Evolutionary conservation across 2,888 invertebrate genomes (phyloP), one percentile per base, ranked within the genome.

Genomic region (Drosophila neutralis): DNA sequence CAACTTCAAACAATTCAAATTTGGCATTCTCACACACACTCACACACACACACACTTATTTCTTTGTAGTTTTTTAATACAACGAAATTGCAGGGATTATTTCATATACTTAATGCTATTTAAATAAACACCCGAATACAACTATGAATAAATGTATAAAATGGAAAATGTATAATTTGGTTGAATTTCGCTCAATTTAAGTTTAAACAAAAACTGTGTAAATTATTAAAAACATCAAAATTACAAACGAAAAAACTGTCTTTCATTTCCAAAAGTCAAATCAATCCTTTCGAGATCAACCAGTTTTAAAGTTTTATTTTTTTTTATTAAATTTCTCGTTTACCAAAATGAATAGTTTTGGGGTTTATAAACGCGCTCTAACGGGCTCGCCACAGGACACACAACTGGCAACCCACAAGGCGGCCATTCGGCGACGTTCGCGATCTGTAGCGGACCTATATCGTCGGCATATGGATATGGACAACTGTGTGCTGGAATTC

Each of bases 41-140:
- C 76, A 74, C 58, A 71, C 58, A 69, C 57, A 52, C 33, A 72
- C 51, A 61, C 51, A 61, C 38, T 64, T 63, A 63, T 73, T 74
- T 78, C 73, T 74, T 80, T 78, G 72, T 87, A 80, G 83, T 74
- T 80, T 76, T 80, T 76, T 74, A 74, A 76, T 70, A 78, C 61
- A 76, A 89, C 84, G 82, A 92, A 92, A 92, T 92, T 92, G 92
- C 92, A 92, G 92, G 92, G 90, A 92, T 86, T 83, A 89, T 90
- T 80, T 76, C 71, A 76, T 79, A 81, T 81, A 74, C 69, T 63
- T 48, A 69, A 70, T 45, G 54, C 61, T 71, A 65, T 69, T 62
- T 42, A 33, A 69, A 78, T 75, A 69, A 65, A 72, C 36, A 60
- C 33, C 38, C 27, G 49, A 60, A 68, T 49, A 75, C 65, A 72